A percentile compares a stretch with the other conserved stretches of the same genome.
Conservation (phyloP, 2,113 vertebrate species). For the Loxodonta africana region DNA sequence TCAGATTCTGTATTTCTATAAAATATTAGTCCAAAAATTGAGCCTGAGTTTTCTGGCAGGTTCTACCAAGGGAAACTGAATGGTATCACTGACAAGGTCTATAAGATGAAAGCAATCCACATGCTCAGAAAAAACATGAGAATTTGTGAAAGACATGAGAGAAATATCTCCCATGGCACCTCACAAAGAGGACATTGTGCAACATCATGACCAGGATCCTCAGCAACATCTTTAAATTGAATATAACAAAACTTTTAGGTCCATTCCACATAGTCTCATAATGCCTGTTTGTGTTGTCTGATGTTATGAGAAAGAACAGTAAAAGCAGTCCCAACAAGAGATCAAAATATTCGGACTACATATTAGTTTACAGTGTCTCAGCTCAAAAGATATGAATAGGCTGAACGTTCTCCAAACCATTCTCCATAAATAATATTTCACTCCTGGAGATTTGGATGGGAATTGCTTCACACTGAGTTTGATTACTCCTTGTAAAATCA, state of each 20-base stretch:
- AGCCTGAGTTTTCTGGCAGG: neutral
- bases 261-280: neutral
- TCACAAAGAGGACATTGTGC: neutral
- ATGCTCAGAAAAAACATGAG: neutral
- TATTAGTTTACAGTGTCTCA: neutral
- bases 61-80: neutral
- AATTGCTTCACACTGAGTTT: neutral
- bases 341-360: neutral
- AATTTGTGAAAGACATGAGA: neutral
- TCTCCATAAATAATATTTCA: neutral
- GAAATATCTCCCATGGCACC: neutral
- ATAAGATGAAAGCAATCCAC: neutral
- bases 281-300: neutral
- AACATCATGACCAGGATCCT: neutral
- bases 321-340: neutral
- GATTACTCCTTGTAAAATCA: neutral
- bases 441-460: neutral
- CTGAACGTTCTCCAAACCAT: neutral
- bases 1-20: slow-evolving; percentile 3
- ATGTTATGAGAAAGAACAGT: neutral
- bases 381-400: neutral
- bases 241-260: neutral
- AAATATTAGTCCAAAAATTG: neutral
- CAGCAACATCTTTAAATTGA: neutral
- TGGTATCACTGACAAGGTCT: neutral